These are phyloP conservation scores for Lutjanus erythropterus DNA, from an alignment of 2,113 vertebrate genomes.

Conservation along the genomic window DNA sequence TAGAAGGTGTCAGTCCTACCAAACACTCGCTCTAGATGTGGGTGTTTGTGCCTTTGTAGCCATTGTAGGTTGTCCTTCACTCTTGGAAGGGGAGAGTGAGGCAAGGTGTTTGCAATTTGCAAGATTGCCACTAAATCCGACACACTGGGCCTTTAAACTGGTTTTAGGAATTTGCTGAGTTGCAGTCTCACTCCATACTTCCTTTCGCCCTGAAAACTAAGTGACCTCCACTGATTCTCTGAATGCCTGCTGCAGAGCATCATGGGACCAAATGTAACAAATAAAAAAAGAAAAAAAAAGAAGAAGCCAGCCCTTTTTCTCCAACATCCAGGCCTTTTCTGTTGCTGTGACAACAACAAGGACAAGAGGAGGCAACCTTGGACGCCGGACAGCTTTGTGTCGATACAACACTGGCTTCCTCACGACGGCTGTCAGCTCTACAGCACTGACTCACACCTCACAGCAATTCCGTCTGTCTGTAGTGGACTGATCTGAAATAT, in stretches of 20 bases:
- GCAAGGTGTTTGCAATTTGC: too few species aligned
- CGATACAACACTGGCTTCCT: constrained; percentile 60
- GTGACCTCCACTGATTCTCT: constrained; percentile 29
- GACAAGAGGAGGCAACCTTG: constrained; percentile 76
- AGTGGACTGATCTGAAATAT: constrained; percentile 28
- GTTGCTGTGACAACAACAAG: constrained; percentile 81
- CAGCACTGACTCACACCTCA: constrained; percentile 45
- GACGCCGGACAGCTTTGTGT: constrained; percentile 69
- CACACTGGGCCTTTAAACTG: too few species aligned
- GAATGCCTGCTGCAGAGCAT: not conserved
- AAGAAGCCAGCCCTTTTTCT: constrained; percentile 13
- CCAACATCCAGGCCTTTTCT: constrained; percentile 60
- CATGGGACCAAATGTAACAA: constrained; percentile 3
- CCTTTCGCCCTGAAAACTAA: constrained; percentile 34
- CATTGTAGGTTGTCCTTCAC: too few species aligned
- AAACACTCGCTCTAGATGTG: too few species aligned
- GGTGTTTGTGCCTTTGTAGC: too few species aligned
- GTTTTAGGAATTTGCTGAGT: constrained; percentile 17
- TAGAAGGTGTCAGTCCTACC: too few species aligned
- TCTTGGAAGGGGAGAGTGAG: too few species aligned
- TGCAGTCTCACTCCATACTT: not conserved
- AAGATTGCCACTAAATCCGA: too few species aligned
- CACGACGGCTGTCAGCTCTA: constrained; percentile 49
- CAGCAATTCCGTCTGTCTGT: constrained; percentile 11
- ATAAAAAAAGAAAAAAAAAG: not conserved